phyloP scores from a whole-genome alignment of 2,888 invertebrate species.

The Patella caerulea region DNA sequence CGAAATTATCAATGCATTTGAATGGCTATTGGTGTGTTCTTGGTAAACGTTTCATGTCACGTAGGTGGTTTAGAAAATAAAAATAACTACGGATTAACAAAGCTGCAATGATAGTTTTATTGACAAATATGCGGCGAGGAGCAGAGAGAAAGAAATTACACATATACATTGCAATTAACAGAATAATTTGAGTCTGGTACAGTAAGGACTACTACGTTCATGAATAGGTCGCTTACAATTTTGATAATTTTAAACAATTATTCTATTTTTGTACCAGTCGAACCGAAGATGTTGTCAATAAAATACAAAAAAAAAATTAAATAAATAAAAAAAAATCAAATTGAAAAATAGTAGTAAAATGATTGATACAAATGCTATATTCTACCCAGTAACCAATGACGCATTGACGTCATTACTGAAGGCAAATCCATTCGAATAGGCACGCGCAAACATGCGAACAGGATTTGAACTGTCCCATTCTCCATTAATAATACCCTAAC shows the following conservation, averaged over 20 bases:
- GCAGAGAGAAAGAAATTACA: conserved; percentile 10
- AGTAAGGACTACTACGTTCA: not conserved
- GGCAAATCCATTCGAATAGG: not conserved
- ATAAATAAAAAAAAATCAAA: conserved; percentile 21
- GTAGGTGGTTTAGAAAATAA: no score
- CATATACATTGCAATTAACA: conserved; percentile 9
- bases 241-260: not conserved
- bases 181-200: not conserved
- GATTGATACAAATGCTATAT: conserved; percentile 17
- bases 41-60: no score
- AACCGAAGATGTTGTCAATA: conserved; percentile 6
- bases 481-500: not conserved
- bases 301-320: conserved; percentile 5
- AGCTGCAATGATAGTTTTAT: conserved; percentile 32
- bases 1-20: no score
- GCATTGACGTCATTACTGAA: not conserved
- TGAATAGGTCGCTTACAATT: conserved; percentile 1
- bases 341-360: conserved; percentile 17
- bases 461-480: not conserved
- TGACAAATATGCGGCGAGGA: conserved; percentile 21
- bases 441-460: conserved; percentile 5
- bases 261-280: not conserved
- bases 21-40: no score
- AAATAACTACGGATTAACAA: conserved; percentile 14
- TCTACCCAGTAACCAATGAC: not conserved